These are phyloP conservation scores for Gymnocypris eckloni DNA, from an alignment of 2,797 vertebrate genomes.

Conservation along the genomic window DNA sequence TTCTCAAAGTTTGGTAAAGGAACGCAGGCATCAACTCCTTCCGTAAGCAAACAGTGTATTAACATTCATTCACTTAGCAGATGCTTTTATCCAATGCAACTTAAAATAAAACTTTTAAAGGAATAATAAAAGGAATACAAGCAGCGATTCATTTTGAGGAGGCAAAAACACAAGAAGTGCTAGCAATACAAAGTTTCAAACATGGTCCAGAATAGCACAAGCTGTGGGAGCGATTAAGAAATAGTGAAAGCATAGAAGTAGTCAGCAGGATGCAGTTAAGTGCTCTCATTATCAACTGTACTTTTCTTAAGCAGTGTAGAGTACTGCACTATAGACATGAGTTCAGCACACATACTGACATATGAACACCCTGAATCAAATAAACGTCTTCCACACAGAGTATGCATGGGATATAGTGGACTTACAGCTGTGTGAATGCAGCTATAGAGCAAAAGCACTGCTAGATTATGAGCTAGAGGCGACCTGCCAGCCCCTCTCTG, in stretches of 20 bases:
- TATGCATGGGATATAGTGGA: neutral
- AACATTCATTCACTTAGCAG: neutral
- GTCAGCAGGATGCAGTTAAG: neutral
- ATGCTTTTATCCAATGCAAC: neutral
- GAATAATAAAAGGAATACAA: neutral
- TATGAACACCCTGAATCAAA: neutral
- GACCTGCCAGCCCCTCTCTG: conserved; percentile 2
- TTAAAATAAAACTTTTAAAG: neutral
- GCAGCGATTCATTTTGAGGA: neutral
- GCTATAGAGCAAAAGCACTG: neutral
- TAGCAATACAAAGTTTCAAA: neutral
- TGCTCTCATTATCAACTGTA: neutral
- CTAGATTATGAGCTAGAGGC: conserved; percentile 12
- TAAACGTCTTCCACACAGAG: neutral
- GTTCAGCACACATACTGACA: neutral
- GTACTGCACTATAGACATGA: neutral
- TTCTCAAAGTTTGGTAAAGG: neutral
- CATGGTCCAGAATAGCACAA: neutral
- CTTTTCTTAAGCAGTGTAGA: neutral
- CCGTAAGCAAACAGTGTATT: neutral
- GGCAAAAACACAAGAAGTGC: neutral
- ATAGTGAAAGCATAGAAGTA: neutral
- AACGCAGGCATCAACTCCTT: neutral
- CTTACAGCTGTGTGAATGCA: neutral
- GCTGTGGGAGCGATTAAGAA: neutral